A percentile compares a stretch with the other conserved stretches of the same genome.
Evolutionary conservation across 2,797 vertebrate species (phyloP).

Genomic region (Lateolabrax maculatus): DNA sequence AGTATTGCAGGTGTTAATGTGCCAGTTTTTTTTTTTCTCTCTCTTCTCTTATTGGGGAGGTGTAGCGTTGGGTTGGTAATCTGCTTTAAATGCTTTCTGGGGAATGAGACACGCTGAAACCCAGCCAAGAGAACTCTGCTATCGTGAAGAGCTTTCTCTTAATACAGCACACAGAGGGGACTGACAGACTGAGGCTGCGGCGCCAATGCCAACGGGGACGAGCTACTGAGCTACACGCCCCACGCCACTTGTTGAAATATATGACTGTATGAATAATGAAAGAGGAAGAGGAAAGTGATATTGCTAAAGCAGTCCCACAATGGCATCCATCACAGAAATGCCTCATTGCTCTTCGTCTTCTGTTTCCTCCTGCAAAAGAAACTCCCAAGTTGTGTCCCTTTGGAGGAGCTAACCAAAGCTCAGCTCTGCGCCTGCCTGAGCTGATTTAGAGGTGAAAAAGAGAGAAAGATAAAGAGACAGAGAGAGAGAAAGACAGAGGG

Average conservation of each 20-base stretch:
- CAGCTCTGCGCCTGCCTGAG: constrained; percentile 46
- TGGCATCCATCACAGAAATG: constrained; percentile 75
- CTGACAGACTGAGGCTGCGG: constrained; percentile 56
- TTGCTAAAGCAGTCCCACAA: constrained; percentile 72
- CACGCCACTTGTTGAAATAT: constrained; percentile 83
- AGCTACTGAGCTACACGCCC: constrained; percentile 65
- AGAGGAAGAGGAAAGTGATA: constrained; percentile 71
- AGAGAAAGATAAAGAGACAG: constrained; percentile 58
- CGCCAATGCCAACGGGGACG: constrained; percentile 64
- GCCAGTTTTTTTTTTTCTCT: constrained; percentile 68
- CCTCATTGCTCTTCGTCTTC: constrained; percentile 61
- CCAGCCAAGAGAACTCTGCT: constrained; percentile 77
- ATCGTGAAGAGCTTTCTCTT: constrained; percentile 69
- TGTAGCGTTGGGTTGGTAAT: constrained; percentile 82
- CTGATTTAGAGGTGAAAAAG: constrained; percentile 65
- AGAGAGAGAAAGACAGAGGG: constrained; percentile 63
- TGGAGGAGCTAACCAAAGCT: constrained; percentile 52
- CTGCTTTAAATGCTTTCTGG: constrained; percentile 86
- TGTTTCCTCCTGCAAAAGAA: constrained; percentile 56
- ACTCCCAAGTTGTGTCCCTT: constrained; percentile 51
- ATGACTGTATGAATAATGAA: constrained; percentile 79
- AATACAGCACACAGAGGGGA: constrained; percentile 63
- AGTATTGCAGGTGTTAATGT: constrained; percentile 85
- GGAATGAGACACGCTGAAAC: constrained; percentile 78
- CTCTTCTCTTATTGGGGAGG: constrained; percentile 78